Percentiles rank a stretch among this genome's conserved stretches.
Conservation (phyloP, 2,113 vertebrate genomes). For the Nycticorax nycticorax region DNA sequence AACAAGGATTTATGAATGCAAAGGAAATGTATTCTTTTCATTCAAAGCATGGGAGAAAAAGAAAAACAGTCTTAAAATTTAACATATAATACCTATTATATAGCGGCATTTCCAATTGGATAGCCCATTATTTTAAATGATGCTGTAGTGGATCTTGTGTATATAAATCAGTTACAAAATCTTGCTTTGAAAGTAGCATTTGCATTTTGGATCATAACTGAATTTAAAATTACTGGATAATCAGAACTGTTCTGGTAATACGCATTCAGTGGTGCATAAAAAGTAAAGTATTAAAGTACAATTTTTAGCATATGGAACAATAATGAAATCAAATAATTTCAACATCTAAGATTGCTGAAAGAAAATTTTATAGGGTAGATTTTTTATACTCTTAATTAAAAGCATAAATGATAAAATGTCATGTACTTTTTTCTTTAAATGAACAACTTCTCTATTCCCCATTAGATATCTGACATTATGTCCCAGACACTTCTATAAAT, state of each 20-base stretch:
- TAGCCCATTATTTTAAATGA: not conserved
- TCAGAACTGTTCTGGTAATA: not conserved
- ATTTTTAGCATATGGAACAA: not conserved
- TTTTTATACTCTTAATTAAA: not conserved
- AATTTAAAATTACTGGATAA: not conserved
- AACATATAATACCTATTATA: not conserved
- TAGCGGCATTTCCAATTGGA: not conserved
- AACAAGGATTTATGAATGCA: not conserved
- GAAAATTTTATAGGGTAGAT: not conserved
- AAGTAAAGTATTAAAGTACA: not conserved
- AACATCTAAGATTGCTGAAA: not conserved
- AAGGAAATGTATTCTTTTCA: not conserved
- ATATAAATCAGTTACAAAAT: not conserved
- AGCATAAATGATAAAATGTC: not conserved
- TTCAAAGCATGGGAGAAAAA: not conserved
- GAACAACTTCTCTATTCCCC: not conserved
- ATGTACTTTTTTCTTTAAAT: not conserved
- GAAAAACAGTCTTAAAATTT: not conserved
- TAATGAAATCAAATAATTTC: not conserved
- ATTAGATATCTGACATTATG: not conserved
- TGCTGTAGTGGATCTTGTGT: not conserved
- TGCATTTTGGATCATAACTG: not conserved
- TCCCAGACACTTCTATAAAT: slow-evolving; percentile 19
- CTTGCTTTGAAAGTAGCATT: not conserved
- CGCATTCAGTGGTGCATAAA: not conserved